A percentile compares a stretch with the other conserved stretches of the same genome.
phyloP scores from a whole-genome alignment of 2,888 invertebrate species.

The Anagyrus pseudococci region DNA sequence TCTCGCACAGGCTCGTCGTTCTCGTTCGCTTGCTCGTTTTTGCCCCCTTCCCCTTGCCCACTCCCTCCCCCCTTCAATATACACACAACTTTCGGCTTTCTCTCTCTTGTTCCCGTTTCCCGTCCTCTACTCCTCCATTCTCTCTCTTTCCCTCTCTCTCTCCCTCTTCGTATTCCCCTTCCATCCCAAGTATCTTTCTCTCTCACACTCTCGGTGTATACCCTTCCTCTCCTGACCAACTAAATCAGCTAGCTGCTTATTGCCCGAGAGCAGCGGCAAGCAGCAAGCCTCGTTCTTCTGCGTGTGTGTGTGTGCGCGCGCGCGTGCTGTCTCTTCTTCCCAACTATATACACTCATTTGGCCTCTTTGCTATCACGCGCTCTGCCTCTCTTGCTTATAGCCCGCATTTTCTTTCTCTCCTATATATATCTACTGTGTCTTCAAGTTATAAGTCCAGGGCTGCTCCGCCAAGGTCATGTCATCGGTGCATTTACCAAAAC shows the following conservation, averaged over 20 bases:
- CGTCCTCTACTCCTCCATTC: too few species aligned
- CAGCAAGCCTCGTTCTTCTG: too few species aligned
- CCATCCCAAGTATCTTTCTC: not conserved
- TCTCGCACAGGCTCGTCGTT: slow-evolving; percentile 12
- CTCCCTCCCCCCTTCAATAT: slow-evolving; percentile 31
- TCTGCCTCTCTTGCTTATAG: not conserved
- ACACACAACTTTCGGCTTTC: slow-evolving; percentile 35
- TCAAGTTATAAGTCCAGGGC: too few species aligned
- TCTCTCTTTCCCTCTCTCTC: slow-evolving; percentile 36
- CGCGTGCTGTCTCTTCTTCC: too few species aligned
- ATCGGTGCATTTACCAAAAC: too few species aligned
- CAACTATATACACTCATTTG: too few species aligned
- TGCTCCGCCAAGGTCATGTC: too few species aligned
- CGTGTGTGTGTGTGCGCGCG: too few species aligned
- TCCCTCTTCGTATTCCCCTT: slow-evolving; percentile 2
- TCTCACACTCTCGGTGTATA: slow-evolving; percentile 5
- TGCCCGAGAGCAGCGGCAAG: not conserved
- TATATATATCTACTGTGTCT: too few species aligned
- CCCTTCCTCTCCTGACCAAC: slow-evolving; percentile 10
- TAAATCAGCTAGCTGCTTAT: slow-evolving; percentile 23
- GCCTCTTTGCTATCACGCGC: slow-evolving; percentile 1
- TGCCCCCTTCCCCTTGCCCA: slow-evolving; percentile 25
- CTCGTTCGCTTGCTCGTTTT: slow-evolving; percentile 34
- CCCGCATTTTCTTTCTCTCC: too few species aligned
- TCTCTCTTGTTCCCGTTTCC: too few species aligned